These are phyloP conservation scores for Crotalus horridus DNA, from an alignment of 2,113 vertebrate genomes.

Conservation along the genomic window DNA sequence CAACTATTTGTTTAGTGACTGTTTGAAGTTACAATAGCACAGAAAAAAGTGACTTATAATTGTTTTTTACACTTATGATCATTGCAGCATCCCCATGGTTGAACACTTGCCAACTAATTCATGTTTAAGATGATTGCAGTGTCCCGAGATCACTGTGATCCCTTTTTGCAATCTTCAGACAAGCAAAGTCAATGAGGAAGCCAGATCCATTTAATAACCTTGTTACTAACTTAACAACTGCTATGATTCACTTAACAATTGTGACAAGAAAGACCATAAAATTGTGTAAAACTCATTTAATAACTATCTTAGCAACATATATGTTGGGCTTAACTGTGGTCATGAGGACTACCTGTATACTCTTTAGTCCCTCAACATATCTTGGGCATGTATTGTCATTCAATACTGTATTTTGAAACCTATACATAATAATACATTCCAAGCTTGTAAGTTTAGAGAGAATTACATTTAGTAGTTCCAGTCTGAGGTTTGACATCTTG, in stretches of 20 bases:
- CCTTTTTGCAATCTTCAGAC: neutral
- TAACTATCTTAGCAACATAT: neutral
- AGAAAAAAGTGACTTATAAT: neutral
- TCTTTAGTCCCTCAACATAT: neutral
- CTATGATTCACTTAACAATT: no score
- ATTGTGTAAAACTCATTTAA: neutral
- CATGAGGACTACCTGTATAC: neutral
- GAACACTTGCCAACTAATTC: neutral
- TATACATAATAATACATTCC: slow-evolving; percentile 2
- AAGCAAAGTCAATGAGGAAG: neutral
- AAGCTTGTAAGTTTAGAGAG: neutral
- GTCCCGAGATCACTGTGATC: neutral
- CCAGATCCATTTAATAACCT: neutral
- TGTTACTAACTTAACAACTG: neutral
- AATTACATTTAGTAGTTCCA: neutral
- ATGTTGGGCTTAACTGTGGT: neutral
- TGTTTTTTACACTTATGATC: neutral
- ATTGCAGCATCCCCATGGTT: neutral
- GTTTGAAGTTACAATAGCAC: neutral
- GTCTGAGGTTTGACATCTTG: neutral
- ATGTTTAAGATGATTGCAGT: neutral
- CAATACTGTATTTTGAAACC: neutral
- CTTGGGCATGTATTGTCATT: neutral
- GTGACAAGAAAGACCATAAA: neutral
- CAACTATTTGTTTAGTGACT: neutral